Conservation (phyloP, 2,888 invertebrate genomes). For the Dicyrtoma fusca region DNA sequence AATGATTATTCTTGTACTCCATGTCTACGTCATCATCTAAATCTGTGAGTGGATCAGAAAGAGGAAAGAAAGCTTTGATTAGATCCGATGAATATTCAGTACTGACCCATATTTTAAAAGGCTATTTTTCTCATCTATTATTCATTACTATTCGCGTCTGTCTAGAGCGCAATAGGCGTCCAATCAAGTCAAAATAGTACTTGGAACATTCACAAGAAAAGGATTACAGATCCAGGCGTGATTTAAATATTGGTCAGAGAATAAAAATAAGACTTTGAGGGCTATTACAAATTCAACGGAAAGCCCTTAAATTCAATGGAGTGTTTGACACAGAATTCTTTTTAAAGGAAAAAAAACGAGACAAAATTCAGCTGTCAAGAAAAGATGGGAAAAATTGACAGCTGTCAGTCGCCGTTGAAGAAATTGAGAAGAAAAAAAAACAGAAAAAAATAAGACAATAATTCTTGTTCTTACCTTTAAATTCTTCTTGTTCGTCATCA, state of each 20-base stretch:
- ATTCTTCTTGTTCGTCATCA: slow-evolving; percentile 58
- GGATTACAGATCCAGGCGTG: too few relatives aligned
- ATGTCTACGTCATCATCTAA: slow-evolving; percentile 30
- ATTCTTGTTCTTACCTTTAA: slow-evolving; percentile 35
- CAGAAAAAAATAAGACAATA: neutral
- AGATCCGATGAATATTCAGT: too few relatives aligned
- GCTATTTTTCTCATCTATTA: neutral
- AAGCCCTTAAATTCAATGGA: too few relatives aligned
- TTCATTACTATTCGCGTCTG: neutral
- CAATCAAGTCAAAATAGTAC: too few relatives aligned
- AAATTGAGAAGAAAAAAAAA: neutral
- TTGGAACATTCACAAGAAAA: too few relatives aligned
- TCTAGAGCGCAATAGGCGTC: too few relatives aligned
- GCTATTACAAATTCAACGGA: too few relatives aligned
- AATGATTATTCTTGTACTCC: slow-evolving; percentile 30
- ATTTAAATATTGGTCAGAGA: too few relatives aligned
- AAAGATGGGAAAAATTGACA: neutral
- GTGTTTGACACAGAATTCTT: too few relatives aligned
- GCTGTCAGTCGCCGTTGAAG: neutral
- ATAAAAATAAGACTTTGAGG: too few relatives aligned
- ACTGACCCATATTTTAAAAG: neutral
- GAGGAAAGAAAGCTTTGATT: neutral
- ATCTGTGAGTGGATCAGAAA: slow-evolving; percentile 1
- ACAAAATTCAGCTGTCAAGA: neutral
- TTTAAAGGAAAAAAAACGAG: slow-evolving; percentile 10